phyloP scores from a whole-genome alignment of 1,140 invertebrate genomes.

The Choristoneura fumiferana region DNA sequence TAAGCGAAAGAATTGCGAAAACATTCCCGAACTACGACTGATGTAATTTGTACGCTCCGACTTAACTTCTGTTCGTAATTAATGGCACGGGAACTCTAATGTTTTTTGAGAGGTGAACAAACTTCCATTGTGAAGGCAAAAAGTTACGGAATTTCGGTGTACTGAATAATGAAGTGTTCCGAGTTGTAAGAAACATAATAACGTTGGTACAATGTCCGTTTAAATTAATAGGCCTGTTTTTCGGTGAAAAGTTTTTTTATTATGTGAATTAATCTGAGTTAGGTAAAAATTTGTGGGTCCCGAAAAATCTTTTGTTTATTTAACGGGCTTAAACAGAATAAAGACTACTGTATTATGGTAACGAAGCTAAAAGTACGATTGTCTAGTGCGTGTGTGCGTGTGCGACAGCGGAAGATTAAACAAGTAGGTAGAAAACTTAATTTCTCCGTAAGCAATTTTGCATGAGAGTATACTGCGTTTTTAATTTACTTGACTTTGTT shows the following conservation, averaged over 20 bases:
- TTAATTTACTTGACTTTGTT: too few relatives aligned
- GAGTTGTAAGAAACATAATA: conserved; percentile 30
- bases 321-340: too few relatives aligned
- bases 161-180: conserved; percentile 34
- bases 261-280: not conserved
- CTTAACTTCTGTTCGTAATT: conserved; percentile 40
- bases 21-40: conserved; percentile 47
- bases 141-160: conserved; percentile 34
- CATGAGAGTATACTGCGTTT: too few relatives aligned
- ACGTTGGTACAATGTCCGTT: not conserved
- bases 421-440: too few relatives aligned
- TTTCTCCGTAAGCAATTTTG: too few relatives aligned
- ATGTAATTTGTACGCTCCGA: conserved; percentile 44
- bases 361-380: too few relatives aligned
- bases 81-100: conserved; percentile 39
- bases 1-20: conserved; percentile 39
- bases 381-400: too few relatives aligned
- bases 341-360: too few relatives aligned
- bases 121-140: conserved; percentile 27
- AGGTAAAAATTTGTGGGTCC: too few relatives aligned
- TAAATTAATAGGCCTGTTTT: conserved; percentile 12
- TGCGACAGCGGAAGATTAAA: too few relatives aligned
- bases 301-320: too few relatives aligned
- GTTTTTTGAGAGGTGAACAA: conserved; percentile 31
- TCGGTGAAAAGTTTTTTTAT: not conserved